Percentiles rank a stretch among this genome's conserved stretches.
phyloP scores from a whole-genome alignment of 37 sponge, comb jelly and placozoan genomes.

The Beroe ovata region DNA sequence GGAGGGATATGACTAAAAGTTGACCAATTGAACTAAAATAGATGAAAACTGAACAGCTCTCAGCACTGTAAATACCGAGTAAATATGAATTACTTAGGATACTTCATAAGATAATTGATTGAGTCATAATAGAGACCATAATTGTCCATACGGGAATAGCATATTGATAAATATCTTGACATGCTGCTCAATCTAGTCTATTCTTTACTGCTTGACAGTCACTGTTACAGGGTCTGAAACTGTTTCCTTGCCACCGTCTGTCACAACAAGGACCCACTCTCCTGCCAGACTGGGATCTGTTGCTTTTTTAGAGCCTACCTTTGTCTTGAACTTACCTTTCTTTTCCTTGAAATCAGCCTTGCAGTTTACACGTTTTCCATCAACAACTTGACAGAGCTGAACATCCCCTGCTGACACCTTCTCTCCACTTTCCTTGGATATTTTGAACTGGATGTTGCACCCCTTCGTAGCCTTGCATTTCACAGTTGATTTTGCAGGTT shows the following conservation, averaged over 20 bases:
- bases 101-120: no score
- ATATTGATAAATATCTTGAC: no score
- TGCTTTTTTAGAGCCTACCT: background rate
- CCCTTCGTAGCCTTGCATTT: constrained; percentile 13
- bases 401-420: background rate
- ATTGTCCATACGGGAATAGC: no score
- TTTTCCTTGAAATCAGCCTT: background rate
- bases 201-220: background rate
- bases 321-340: background rate
- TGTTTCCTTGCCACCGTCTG: background rate
- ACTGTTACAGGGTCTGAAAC: background rate
- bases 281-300: background rate
- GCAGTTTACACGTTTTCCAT: background rate
- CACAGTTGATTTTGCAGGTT: background rate
- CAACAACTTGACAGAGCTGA: background rate
- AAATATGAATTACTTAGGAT: no score
- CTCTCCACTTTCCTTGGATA: background rate
- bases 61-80: no score
- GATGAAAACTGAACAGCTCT: no score
- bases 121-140: no score
- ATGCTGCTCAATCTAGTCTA: no score
- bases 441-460: background rate
- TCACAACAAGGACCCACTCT: background rate
- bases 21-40: no score
- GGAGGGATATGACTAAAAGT: no score